Evolutionary conservation across 1,140 invertebrate genomes (phyloP), one percentile per base, ranked within the genome.

Genomic region (Hylaeus anthracinus): DNA sequence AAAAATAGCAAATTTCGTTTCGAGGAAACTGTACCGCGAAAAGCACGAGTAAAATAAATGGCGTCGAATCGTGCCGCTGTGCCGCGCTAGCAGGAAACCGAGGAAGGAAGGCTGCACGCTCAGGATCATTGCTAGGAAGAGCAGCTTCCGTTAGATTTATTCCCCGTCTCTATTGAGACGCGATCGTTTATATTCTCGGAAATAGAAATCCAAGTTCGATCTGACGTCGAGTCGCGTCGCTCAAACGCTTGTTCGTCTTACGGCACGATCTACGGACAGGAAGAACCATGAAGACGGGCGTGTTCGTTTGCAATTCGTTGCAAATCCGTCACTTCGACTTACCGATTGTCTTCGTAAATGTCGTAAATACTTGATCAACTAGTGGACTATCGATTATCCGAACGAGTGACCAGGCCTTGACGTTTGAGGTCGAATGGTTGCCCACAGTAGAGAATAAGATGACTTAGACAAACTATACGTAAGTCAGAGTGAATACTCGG

Each of bases 61-160:
- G 72, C 26, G 37, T 53, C 58, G 80, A 75, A 82, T 86, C 75
- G 81, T 53, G 67, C 56, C 51, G 67, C 9, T 15, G 64, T 63
- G 61, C 45, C 48, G 37, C 56, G 55, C 81, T n/a, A 72, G 70
- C 51, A 61, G 14, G 53, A 51, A 60, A 82, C 72, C 69, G 83
- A 72, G 89, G 67, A 80, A 37, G 74, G 79, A 73, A 26, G 69
- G 60, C 58, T 79, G 78, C 60, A 75, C 72, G 85, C 78, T 73
- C 75, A 80, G 78, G 86, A 90, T 91, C 86, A 90, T 90, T 89
- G 89, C 86, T 83, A 83, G 79, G 80, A 80, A 83, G 88, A 90
- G 87, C 83, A 89, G 80, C 79, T 82, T 83, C 88, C 86, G 83
- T 85, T 86, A 88, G 89, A 92, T 92, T 92, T 92, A 91, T 92